phyloP scores from a whole-genome alignment of 2,113 vertebrate species.

The Oncorhynchus kisutch region DNA sequence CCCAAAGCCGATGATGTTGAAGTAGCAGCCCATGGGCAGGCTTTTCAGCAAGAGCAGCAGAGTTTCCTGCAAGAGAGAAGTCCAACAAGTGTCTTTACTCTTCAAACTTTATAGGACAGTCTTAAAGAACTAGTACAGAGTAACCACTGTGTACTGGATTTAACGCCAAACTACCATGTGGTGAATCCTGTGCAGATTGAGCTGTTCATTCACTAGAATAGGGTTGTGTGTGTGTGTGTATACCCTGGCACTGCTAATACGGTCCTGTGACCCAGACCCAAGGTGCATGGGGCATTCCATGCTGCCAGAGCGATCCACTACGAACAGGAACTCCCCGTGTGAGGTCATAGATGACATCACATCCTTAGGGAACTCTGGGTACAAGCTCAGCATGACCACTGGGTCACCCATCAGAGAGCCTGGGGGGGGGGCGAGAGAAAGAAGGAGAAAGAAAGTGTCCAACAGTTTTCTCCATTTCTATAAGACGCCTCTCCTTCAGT shows the following conservation, averaged over 20 bases:
- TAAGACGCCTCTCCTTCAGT: background rate
- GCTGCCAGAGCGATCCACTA: constrained; percentile 81
- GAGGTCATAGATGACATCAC: constrained; percentile 49
- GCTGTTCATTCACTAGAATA: no score
- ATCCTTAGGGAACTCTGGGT: constrained; percentile 73
- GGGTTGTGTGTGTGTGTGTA: no score
- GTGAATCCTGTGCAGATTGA: no score
- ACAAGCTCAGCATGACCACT: constrained; percentile 80
- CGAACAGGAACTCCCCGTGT: constrained; percentile 80
- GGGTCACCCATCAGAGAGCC: constrained; percentile 78
- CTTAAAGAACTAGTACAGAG: no score
- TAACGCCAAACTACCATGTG: no score
- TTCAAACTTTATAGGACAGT: no score
- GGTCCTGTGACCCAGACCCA: constrained; percentile 1
- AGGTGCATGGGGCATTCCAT: constrained; percentile 58
- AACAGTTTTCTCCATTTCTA: background rate
- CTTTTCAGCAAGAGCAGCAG: constrained; percentile 72
- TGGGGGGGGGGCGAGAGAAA: constrained; percentile 45
- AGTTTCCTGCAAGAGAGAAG: constrained; percentile 52
- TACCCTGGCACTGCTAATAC: constrained; percentile 80
- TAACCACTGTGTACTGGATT: no score
- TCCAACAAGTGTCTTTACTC: no score
- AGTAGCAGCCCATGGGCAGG: constrained; percentile 75
- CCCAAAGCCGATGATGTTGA: constrained; percentile 77
- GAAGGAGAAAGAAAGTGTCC: background rate